phyloP scores from a whole-genome alignment of 2,113 vertebrate genomes.

The Carassius carassius region DNA sequence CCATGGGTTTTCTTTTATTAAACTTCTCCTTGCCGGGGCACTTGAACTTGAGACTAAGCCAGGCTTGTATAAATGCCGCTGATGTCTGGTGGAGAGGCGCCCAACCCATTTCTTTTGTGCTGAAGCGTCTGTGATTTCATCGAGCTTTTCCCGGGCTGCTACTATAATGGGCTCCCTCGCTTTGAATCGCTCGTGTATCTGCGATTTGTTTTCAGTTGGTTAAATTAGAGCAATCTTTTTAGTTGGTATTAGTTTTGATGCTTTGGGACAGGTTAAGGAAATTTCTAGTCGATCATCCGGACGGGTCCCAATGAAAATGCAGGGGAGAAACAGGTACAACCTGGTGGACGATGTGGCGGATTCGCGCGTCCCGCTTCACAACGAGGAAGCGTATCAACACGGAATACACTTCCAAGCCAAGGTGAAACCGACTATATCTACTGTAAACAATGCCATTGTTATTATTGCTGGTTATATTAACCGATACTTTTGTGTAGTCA shows the following conservation, averaged over 20 bases:
- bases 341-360: constrained; percentile 90
- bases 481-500: neutral
- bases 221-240: constrained; percentile 30
- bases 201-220: constrained; percentile 36
- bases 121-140: constrained; percentile 56
- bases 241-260: neutral
- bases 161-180: constrained; percentile 13
- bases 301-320: constrained; percentile 70
- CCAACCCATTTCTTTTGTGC: constrained; percentile 58
- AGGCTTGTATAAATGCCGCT: neutral
- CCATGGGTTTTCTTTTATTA: neutral
- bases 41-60: constrained; percentile 1
- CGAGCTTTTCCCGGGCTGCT: constrained; percentile 16
- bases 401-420: constrained; percentile 91
- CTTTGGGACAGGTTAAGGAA: neutral
- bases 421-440: constrained; percentile 70
- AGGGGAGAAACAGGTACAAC: constrained; percentile 87
- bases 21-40: neutral
- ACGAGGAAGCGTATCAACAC: constrained; percentile 89
- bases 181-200: neutral
- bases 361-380: constrained; percentile 86
- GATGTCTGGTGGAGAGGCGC: constrained; percentile 34
- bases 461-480: neutral
- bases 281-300: neutral
- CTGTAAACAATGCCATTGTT: neutral